These are phyloP conservation scores for Hirtodrosophila alboralis DNA, from an alignment of 2,888 invertebrate species.

Conservation along the genomic window DNA sequence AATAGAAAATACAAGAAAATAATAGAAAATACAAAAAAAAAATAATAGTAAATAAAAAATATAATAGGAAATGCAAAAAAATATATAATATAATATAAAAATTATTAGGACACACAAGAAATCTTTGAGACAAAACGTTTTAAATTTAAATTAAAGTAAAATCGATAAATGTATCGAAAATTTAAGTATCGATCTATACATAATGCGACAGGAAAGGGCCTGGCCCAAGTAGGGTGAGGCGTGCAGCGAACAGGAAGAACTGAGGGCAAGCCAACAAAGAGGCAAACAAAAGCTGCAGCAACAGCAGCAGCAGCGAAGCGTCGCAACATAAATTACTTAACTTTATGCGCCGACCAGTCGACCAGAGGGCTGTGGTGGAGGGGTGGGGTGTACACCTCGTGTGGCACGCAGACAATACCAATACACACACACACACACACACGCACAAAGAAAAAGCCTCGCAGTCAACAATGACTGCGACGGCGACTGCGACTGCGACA, in stretches of 20 bases:
- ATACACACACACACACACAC: slow-evolving; percentile 6
- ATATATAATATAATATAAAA: too few species aligned
- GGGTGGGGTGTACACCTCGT: slow-evolving; percentile 11
- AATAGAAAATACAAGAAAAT: too few species aligned
- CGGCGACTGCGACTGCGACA: slow-evolving; percentile 11
- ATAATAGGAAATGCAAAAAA: too few species aligned
- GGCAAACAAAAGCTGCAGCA: slow-evolving; percentile 28
- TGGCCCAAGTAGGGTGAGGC: background rate
- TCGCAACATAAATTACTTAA: slow-evolving; percentile 56
- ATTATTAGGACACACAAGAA: too few species aligned
- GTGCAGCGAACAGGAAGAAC: too few species aligned
- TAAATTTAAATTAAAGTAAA: too few species aligned
- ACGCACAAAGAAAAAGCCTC: slow-evolving; percentile 15
- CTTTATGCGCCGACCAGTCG: slow-evolving; percentile 37
- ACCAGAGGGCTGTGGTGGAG: background rate
- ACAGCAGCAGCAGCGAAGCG: slow-evolving; percentile 33
- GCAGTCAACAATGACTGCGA: slow-evolving; percentile 12
- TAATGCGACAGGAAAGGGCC: slow-evolving; percentile 3
- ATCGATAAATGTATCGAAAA: too few species aligned
- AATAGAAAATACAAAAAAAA: too few species aligned
- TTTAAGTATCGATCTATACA: slow-evolving; percentile 1
- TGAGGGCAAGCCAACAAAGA: slow-evolving; percentile 14
- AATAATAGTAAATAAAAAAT: too few species aligned
- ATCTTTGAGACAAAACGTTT: too few species aligned
- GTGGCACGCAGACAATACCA: slow-evolving; percentile 32